phyloP scores from a whole-genome alignment of 1,140 invertebrate genomes.

The Eufriesea mexicana region DNA sequence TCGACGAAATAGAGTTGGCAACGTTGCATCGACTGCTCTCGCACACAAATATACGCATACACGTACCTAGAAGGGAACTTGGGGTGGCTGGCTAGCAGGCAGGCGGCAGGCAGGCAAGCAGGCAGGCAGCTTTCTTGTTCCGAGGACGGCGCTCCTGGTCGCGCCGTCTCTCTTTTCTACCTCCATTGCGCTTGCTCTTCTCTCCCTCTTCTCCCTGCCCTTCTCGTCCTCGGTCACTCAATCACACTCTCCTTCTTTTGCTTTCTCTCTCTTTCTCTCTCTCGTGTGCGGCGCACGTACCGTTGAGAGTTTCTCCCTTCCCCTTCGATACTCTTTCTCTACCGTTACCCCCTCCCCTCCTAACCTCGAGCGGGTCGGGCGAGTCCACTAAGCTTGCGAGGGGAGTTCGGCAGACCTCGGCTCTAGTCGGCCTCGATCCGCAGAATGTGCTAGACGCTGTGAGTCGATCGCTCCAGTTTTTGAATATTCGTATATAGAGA shows the following conservation, averaged over 20 bases:
- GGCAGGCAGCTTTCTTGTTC: conserved; percentile 77
- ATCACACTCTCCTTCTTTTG: conserved; percentile 58
- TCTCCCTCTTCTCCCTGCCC: conserved; percentile 35
- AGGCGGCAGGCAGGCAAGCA: conserved; percentile 48
- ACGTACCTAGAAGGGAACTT: conserved; percentile 69
- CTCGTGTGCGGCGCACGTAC: conserved; percentile 59
- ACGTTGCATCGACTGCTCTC: conserved; percentile 71
- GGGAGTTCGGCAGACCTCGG: conserved; percentile 78
- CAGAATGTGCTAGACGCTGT: conserved; percentile 77
- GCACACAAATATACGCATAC: conserved; percentile 55
- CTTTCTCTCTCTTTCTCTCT: conserved; percentile 24
- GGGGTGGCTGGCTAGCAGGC: conserved; percentile 69
- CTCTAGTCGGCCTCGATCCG: conserved; percentile 82
- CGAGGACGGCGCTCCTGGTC: conserved; percentile 68
- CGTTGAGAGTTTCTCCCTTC: conserved; percentile 68
- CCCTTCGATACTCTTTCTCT: conserved; percentile 57
- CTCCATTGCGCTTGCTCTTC: conserved; percentile 63
- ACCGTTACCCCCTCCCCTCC: conserved; percentile 59
- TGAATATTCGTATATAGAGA: conserved; percentile 41
- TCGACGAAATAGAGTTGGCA: conserved; percentile 72
- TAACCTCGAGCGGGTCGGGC: conserved; percentile 75
- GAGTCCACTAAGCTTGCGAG: conserved; percentile 80
- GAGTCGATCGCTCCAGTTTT: conserved; percentile 64
- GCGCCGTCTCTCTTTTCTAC: conserved; percentile 68
- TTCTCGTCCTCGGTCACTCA: conserved; percentile 58